phyloP scores from a whole-genome alignment of 64 coral and sea anemone species.

The Montipora foliosa region DNA sequence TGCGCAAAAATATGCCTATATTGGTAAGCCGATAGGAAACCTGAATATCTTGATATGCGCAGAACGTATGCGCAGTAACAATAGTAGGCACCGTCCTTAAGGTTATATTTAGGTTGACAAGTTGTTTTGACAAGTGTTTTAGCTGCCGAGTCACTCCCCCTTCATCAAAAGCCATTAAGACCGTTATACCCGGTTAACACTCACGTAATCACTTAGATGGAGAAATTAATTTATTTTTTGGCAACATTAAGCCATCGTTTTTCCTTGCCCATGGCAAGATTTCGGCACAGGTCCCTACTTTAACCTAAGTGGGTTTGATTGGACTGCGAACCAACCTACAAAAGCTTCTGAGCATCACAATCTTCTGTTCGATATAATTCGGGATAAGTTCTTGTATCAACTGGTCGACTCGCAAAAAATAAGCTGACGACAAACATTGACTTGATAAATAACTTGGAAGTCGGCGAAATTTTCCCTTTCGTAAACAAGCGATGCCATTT shows the following conservation, averaged over 20 bases:
- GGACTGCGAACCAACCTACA: not conserved
- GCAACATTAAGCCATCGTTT: not conserved
- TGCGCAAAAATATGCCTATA: too few relatives aligned
- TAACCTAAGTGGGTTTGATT: constrained; percentile 17
- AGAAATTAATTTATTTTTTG: not conserved
- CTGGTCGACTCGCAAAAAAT: constrained; percentile 24
- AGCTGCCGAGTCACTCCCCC: not conserved
- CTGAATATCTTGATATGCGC: too few relatives aligned
- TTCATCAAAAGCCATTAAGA: not conserved
- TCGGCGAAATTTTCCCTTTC: constrained; percentile 27
- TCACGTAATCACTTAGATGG: too few relatives aligned
- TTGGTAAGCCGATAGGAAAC: too few relatives aligned
- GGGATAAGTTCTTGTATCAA: constrained; percentile 61
- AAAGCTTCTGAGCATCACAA: constrained; percentile 35
- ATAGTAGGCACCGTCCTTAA: too few relatives aligned
- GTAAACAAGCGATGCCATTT: too few relatives aligned
- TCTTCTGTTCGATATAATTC: constrained; percentile 47
- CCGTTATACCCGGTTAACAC: too few relatives aligned
- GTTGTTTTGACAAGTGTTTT: not conserved
- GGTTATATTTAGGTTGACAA: too few relatives aligned
- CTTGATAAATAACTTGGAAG: constrained; percentile 46
- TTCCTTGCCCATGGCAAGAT: not conserved
- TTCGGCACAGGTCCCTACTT: not conserved
- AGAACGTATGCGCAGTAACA: too few relatives aligned
- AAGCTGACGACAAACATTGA: constrained; percentile 46